phyloP scores from a whole-genome alignment of 2,113 vertebrate genomes.

The Orthonyx spaldingii region DNA sequence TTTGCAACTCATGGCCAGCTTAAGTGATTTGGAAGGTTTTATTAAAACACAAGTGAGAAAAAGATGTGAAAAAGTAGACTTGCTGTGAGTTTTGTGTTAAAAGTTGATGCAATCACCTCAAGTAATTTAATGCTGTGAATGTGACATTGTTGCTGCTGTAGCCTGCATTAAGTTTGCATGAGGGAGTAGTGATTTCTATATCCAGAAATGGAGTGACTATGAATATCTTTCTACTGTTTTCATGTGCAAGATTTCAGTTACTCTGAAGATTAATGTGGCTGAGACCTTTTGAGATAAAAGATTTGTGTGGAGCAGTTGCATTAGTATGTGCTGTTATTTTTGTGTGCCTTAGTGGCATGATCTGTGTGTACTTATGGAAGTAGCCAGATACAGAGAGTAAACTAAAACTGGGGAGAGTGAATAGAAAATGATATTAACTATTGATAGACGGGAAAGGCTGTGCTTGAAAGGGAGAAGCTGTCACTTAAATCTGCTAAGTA shows the following conservation, averaged over 20 bases:
- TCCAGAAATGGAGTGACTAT: background rate
- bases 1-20: background rate
- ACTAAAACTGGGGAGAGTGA: background rate
- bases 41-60: background rate
- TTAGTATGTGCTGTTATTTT: background rate
- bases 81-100: background rate
- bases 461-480: background rate
- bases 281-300: background rate
- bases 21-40: background rate
- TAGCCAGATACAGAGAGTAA: background rate
- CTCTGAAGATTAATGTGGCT: background rate
- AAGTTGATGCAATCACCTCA: background rate
- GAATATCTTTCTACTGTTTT: background rate
- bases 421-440: background rate
- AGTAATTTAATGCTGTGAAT: background rate
- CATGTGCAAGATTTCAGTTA: background rate
- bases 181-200: background rate
- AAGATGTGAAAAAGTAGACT: background rate
- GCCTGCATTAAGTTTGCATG: background rate
- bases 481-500: background rate
- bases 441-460: background rate
- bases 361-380: background rate
- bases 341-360: background rate
- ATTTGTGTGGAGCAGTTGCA: background rate
- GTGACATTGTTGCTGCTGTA: background rate